Percentiles rank a stretch among this genome's conserved stretches.
Conservation (phyloP, 1,140 invertebrate species). For the Trichomalopsis sarcophagae region DNA sequence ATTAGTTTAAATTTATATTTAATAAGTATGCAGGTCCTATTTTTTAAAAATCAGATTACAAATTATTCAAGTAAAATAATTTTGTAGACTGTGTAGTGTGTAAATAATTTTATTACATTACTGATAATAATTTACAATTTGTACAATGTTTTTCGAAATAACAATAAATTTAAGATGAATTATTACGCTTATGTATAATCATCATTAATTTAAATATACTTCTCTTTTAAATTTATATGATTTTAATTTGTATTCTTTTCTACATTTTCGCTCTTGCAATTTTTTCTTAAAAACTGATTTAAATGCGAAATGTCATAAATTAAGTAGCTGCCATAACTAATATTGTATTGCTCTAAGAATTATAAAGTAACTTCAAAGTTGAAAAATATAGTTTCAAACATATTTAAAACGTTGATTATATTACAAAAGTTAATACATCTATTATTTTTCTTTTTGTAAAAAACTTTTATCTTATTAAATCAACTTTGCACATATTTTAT, state of each 20-base stretch:
- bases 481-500: not conserved
- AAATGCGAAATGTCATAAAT: not conserved
- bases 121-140: not conserved
- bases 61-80: slow-evolving; percentile 8
- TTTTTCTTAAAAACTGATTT: not conserved
- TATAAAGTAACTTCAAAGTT: too few species aligned
- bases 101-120: slow-evolving; percentile 29
- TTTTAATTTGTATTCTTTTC: not conserved
- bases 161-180: not conserved
- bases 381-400: too few species aligned
- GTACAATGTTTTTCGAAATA: not conserved
- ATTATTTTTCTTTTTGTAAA: not conserved
- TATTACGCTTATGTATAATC: not conserved
- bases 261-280: too few species aligned
- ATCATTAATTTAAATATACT: not conserved
- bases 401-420: not conserved
- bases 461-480: not conserved
- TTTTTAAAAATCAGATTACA: not conserved
- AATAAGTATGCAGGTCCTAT: not conserved
- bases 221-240: not conserved
- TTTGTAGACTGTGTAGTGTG: not conserved
- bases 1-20: not conserved
- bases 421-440: not conserved
- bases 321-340: not conserved
- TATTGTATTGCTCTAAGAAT: not conserved